A percentile compares a stretch with the other conserved stretches of the same genome.
These are phyloP conservation scores for Clupea harengus DNA, from an alignment of 2,113 vertebrate species.

Conservation along the genomic window DNA sequence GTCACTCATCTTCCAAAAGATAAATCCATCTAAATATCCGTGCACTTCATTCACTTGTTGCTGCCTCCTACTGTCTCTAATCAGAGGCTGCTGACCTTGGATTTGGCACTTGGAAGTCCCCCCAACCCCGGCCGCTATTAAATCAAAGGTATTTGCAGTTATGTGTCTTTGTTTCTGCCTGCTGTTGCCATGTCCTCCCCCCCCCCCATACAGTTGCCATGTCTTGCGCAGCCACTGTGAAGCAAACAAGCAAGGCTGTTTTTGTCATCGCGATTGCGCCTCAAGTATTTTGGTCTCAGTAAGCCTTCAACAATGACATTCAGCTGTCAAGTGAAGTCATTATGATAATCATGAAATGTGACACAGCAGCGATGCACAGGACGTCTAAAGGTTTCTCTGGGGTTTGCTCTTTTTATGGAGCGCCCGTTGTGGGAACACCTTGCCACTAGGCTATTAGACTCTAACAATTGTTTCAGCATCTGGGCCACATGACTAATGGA, in stretches of 20 bases:
- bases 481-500: not conserved
- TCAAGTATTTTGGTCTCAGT: constrained; percentile 5
- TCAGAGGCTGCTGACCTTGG: not conserved
- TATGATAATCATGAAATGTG: constrained; percentile 21
- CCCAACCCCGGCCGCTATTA: not conserved
- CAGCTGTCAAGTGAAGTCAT: constrained; percentile 15
- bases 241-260: constrained; percentile 2
- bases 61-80: not conserved
- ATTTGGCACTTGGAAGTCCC: not conserved
- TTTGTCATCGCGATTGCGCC: not conserved
- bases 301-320: constrained; percentile 5
- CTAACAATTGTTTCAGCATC: constrained; percentile 7
- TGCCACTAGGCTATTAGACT: not conserved
- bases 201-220: not conserved
- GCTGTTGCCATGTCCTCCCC: not conserved
- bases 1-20: not conserved
- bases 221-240: constrained; percentile 14
- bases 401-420: constrained; percentile 1
- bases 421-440: not conserved
- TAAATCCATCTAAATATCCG: not conserved
- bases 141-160: not conserved
- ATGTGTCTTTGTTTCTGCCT: not conserved
- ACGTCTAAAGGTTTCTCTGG: not conserved
- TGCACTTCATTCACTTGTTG: not conserved
- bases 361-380: not conserved